These are phyloP conservation scores for Paraplagusia blochii DNA, from an alignment of 2,113 vertebrate genomes.

Conservation along the genomic window DNA sequence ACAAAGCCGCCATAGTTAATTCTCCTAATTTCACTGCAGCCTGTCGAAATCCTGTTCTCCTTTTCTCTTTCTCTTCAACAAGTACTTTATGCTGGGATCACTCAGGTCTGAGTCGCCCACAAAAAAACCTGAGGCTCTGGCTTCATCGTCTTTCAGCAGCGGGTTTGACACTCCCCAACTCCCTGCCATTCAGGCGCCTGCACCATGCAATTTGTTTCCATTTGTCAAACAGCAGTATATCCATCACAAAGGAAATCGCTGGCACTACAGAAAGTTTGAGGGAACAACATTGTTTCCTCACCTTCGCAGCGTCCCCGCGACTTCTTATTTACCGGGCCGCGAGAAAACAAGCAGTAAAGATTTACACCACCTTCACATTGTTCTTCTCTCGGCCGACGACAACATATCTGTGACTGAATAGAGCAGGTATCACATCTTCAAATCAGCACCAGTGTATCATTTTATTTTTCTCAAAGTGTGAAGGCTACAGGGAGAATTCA, in stretches of 20 bases:
- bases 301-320: slow-evolving; percentile 54
- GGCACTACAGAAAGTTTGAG: slow-evolving; percentile 62
- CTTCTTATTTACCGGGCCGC: slow-evolving; percentile 47
- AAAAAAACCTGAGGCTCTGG: slow-evolving; percentile 67
- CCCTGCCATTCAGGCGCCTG: slow-evolving; percentile 66
- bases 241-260: slow-evolving; percentile 72
- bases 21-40: slow-evolving; percentile 75
- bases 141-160: slow-evolving; percentile 67
- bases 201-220: slow-evolving; percentile 73
- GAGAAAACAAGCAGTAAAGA: slow-evolving; percentile 62
- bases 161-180: slow-evolving; percentile 66
- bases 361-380: slow-evolving; percentile 61
- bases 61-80: slow-evolving; percentile 69
- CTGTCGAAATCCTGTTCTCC: slow-evolving; percentile 73
- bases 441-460: slow-evolving; percentile 54
- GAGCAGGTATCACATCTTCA: slow-evolving; percentile 40
- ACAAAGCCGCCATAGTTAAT: slow-evolving; percentile 78
- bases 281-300: slow-evolving; percentile 56
- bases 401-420: slow-evolving; percentile 45
- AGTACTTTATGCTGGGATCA: slow-evolving; percentile 73
- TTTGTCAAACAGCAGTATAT: slow-evolving; percentile 74
- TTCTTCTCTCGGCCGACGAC: slow-evolving; percentile 56
- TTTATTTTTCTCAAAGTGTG: slow-evolving; percentile 61
- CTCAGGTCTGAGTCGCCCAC: slow-evolving; percentile 71
- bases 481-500: slow-evolving; percentile 54